Evolutionary conservation across 1,140 invertebrate genomes (phyloP).

Genomic region (Ostrea edulis): DNA sequence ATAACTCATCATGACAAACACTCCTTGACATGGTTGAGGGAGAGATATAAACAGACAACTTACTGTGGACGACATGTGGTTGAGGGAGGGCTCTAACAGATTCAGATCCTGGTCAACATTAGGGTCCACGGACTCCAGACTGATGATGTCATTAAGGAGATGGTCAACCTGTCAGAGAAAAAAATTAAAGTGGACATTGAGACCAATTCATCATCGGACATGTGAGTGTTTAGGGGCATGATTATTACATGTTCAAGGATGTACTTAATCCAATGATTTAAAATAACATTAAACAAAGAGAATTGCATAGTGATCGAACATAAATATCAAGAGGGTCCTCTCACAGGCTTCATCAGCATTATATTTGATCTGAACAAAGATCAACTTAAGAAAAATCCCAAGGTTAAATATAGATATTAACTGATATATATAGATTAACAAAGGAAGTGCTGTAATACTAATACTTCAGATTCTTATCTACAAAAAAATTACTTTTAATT

Average conservation of each 20-base stretch:
- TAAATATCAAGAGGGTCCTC: neutral
- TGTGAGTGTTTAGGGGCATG: neutral
- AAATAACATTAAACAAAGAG: neutral
- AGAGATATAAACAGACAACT: constrained; percentile 44
- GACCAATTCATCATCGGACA: neutral
- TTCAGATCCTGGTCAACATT: constrained; percentile 73
- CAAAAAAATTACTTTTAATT: too few relatives aligned
- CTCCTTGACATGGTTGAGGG: neutral
- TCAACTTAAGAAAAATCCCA: too few relatives aligned
- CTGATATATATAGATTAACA: too few relatives aligned
- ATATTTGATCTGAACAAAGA: neutral
- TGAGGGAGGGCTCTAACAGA: constrained; percentile 71
- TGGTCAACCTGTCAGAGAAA: constrained; percentile 69
- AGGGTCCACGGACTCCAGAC: constrained; percentile 69
- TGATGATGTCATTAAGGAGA: constrained; percentile 72
- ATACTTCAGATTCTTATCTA: too few relatives aligned
- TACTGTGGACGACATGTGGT: constrained; percentile 73
- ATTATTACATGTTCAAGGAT: neutral
- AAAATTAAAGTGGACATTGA: neutral
- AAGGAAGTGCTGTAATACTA: too few relatives aligned
- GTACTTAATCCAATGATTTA: neutral
- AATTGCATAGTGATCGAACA: neutral
- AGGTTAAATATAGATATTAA: too few relatives aligned
- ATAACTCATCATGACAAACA: too few relatives aligned
- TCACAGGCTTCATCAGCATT: neutral